Base-by-base conservation (phyloP, 2,888 invertebrate genomes). In the Atherix ibis region DNA sequence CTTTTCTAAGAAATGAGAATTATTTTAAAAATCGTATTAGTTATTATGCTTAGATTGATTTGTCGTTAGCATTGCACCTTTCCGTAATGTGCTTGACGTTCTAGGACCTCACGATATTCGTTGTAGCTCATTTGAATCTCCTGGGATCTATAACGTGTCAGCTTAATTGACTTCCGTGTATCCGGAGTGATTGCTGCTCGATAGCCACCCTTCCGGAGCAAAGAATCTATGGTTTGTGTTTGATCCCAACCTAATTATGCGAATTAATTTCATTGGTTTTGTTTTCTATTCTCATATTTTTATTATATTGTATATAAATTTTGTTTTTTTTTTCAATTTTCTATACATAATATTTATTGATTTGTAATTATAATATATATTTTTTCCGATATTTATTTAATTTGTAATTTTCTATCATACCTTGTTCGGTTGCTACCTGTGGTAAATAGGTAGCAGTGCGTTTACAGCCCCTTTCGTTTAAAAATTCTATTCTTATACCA, bases 171-270 rank as follows among this genome's bases (percentile, higher is more conserved):
- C 51, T 83, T 77, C 37, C 94, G 74, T 52, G 83, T 68, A 36
- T 91, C 89, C 17, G 76, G 73, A n/a, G 87, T 87, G 43, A 94
- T 89, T 35, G 71, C 64, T 18, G 91, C 85, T 58, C 89, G 89
- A 66, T 79, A 95, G 31, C 98, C 98, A 44, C 95, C 97, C 66
- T 98, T 99, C 46, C 94, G 76, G 43, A 98, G 71, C 41, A 98
- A 67, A 26, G 95, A 92, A 65, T 99, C 97, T 53, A 98, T 92
- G 16, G 98, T 98, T 66, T 97, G 94, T 45, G 87, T 74, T 65
- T 91, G 89, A 72, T 97, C 88, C 98, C 98, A 98, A 50, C 95
- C 95, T 95, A 63, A n/a, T n/a, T n/a, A n/a, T n/a, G n/a, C n/a
- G n/a, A n/a, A n/a, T n/a, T 15, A 65, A 56, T 29, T 26, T 16